Base-by-base conservation (phyloP, 2,888 invertebrate genomes). In the Calameuta idolon region DNA sequence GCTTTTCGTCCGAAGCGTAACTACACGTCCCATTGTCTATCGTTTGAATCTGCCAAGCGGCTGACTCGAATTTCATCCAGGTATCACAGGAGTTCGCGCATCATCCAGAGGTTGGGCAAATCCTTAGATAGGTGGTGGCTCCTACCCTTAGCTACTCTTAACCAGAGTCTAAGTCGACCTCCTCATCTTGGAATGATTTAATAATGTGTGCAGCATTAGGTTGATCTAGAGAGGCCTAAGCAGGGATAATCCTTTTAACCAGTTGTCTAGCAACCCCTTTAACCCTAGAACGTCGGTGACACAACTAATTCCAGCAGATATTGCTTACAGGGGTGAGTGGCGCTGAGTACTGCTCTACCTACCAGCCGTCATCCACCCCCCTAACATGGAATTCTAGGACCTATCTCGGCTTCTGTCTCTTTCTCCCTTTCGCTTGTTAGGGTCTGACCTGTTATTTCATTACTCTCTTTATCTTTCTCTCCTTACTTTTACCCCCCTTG, bases 161-260 rank as follows among this genome's bases (percentile, higher is more conserved):
- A 40, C 40, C 1, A 15, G 40, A 40, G 15, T 40, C 40, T 40
- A 40, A 40, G 40, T 40, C 40, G 40, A 40, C 15, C 81, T 81
- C 83, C 30, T 33, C 69, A 33, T 69, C 33, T 69, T 2, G 83
- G 87, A 89, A 89, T 89, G 89, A 89, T 89, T 89, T 89, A 89
- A 89, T 89, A 89, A 89, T 88, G 86, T 86, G 87, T 82, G 84
- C 85, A 85, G 88, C 88, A 89, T 89, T 89, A 89, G 87, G 87
- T 85, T 84, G 82, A 82, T 79, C 85, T 79, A 83, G 83, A 86
- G 83, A 87, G 86, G 86, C 86, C 85, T 89, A 89, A 89, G 88
- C 88, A 85, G 85, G 88, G 89, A 89, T 89, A 89, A 89, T 89
- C 89, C 89, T 86, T 89, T 89, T 89, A 89, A 89, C 89, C 88